phyloP scores from a whole-genome alignment of 2,113 vertebrate species.

The Mus spicilegus region DNA sequence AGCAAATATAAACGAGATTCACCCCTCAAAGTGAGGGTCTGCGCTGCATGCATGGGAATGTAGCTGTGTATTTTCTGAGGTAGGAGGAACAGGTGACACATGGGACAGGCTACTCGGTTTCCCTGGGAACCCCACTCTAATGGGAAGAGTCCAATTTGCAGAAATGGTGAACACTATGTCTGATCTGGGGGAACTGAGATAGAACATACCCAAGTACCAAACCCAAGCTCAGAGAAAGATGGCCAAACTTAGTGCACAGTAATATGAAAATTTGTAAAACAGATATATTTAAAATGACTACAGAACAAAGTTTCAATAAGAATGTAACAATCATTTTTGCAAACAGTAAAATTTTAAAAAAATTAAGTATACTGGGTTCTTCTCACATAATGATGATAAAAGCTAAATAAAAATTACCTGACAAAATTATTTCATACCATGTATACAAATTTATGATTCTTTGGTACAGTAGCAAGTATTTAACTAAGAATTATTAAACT shows the following conservation, averaged over 20 bases:
- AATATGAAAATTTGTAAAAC: not conserved
- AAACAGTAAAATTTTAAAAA: not conserved
- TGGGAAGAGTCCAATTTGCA: not conserved
- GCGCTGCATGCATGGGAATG: not conserved
- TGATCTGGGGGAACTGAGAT: not conserved
- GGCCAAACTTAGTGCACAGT: not conserved
- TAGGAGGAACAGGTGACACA: rapidly evolving
- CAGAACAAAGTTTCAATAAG: not conserved
- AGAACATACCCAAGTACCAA: not conserved
- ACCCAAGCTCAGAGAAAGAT: not conserved
- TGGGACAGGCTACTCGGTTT: not conserved
- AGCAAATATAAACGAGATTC: not conserved
- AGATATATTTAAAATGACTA: not conserved
- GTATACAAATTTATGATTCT: not conserved
- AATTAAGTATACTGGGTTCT: not conserved
- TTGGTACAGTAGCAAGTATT: not conserved
- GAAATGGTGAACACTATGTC: not conserved
- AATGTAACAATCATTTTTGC: not conserved
- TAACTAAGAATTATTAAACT: not conserved
- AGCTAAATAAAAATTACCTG: not conserved
- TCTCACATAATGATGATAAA: constrained; percentile 30
- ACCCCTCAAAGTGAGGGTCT: not conserved
- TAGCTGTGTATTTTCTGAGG: not conserved
- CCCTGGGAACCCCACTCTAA: not conserved
- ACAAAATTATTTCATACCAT: not conserved